Evolutionary conservation across 37 sponge, comb jelly and placozoan species (phyloP), one percentile per base, ranked within the genome.

Genomic region (Halisarca cf. caerulea): DNA sequence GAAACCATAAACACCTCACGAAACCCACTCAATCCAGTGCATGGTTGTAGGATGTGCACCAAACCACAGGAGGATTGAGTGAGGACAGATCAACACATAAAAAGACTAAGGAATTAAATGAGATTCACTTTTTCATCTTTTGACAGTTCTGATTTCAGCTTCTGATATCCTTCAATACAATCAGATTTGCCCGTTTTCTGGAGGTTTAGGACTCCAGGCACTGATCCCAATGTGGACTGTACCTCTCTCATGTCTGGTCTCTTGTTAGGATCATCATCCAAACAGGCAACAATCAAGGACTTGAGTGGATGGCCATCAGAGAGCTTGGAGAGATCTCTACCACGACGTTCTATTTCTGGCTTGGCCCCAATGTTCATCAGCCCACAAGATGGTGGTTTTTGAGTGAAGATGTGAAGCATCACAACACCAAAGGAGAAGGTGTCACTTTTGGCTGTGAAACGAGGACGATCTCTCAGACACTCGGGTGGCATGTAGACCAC

Each of bases 401-500:
- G 69, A 34, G 69, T 68, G 28, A 34, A 28, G 33, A 68, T 34
- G 15, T 68, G 33, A 2, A 68, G 35, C 35, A 68, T 30, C 14
- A 68, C 69, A 27, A 68, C 34, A 6, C 69, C 69, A 30, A 68
- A 68, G 69, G 69, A 68, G 69, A 68, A 68, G 33, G 35, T 68
- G 34, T 68, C 69, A 30, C 69, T 30, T 27, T 68, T 68, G 1
- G n/a, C 69, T 6, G 69, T 32, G 69, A 32, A 68, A 68, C 35
- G 34, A 30, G 69, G 69, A 7, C 1, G n/a, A 4, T 68, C 69
- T 1, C 32, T 34, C 69, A 68, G 30, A 30, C 69, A 68, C 69
- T 68, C 69, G n/a, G 69, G 69, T 32, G 69, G 69, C 69, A 68
- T 68, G 69, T 68, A 68, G 30, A 24, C 66, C 38, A 39, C 60